Conservation (phyloP, 2,888 invertebrate species). For the Syrphus vitripennis region DNA sequence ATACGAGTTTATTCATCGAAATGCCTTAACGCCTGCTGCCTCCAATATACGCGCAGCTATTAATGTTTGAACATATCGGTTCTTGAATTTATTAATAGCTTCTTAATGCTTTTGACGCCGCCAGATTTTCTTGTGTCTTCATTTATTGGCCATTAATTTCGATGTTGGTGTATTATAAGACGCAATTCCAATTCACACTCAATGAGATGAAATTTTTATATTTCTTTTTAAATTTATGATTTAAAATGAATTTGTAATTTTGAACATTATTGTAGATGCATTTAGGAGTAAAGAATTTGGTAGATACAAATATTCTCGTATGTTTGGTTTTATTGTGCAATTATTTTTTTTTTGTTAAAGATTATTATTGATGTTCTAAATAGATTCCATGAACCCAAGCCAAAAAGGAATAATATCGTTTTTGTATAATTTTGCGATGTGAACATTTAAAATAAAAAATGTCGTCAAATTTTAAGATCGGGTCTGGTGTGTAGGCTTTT, state of each 20-base stretch:
- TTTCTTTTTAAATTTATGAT: conserved; percentile 45
- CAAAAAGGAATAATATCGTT: too few relatives aligned
- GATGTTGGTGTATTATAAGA: neutral
- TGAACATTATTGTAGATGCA: too few relatives aligned
- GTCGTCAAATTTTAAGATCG: too few relatives aligned
- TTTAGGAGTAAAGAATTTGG: too few relatives aligned
- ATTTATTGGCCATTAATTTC: conserved; percentile 61
- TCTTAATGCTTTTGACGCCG: conserved; percentile 50
- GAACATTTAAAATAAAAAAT: too few relatives aligned
- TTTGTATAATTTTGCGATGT: too few relatives aligned
- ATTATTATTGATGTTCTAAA: too few relatives aligned
- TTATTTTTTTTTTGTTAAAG: too few relatives aligned
- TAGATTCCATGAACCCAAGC: too few relatives aligned
- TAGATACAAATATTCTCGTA: too few relatives aligned
- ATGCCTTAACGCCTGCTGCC: neutral
- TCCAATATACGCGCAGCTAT: neutral
- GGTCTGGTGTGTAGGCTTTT: too few relatives aligned
- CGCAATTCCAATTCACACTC: conserved; percentile 66
- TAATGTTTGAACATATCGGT: conserved; percentile 2
- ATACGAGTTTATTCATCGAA: neutral
- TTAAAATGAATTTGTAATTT: conserved; percentile 8
- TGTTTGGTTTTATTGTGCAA: too few relatives aligned
- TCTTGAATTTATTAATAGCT: conserved; percentile 64
- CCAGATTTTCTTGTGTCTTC: conserved; percentile 36
- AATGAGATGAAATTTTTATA: conserved; percentile 51